Conservation (phyloP, 2,113 vertebrate species). For the Rhadina sibilatrix region DNA sequence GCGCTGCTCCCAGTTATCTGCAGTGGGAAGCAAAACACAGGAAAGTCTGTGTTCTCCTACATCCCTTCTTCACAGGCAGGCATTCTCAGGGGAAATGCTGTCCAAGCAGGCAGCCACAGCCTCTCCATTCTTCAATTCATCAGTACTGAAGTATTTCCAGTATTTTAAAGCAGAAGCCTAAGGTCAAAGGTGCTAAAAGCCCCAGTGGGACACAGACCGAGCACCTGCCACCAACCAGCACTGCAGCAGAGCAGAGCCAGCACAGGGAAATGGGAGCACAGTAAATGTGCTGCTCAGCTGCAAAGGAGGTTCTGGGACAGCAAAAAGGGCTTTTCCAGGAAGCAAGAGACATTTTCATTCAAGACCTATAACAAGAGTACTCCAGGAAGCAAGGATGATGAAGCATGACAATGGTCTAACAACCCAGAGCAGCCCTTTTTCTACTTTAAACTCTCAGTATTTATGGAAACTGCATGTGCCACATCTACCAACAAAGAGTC, state of each 20-base stretch:
- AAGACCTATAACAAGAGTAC: background rate
- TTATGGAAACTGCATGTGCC: background rate
- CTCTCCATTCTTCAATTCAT: conserved; percentile 6
- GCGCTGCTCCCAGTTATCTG: background rate
- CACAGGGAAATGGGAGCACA: background rate
- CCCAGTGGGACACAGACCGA: background rate
- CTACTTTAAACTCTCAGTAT: background rate
- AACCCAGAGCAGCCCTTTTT: background rate
- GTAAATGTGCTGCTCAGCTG: background rate
- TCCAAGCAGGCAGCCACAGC: background rate
- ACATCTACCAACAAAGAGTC: background rate
- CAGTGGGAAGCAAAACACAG: conserved; percentile 59
- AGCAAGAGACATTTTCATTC: background rate
- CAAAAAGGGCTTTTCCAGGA: background rate
- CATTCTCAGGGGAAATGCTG: conserved; percentile 29
- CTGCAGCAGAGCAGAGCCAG: background rate
- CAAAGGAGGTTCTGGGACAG: background rate
- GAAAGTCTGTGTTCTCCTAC: background rate
- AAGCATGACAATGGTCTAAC: background rate
- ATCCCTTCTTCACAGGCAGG: conserved; percentile 10
- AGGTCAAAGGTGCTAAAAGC: background rate
- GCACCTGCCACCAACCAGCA: background rate
- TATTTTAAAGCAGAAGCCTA: background rate
- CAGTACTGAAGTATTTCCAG: background rate
- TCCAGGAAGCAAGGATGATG: background rate